These are phyloP conservation scores for Mimumesa dahlbomi DNA, from an alignment of 2,888 invertebrate genomes.

Conservation along the genomic window DNA sequence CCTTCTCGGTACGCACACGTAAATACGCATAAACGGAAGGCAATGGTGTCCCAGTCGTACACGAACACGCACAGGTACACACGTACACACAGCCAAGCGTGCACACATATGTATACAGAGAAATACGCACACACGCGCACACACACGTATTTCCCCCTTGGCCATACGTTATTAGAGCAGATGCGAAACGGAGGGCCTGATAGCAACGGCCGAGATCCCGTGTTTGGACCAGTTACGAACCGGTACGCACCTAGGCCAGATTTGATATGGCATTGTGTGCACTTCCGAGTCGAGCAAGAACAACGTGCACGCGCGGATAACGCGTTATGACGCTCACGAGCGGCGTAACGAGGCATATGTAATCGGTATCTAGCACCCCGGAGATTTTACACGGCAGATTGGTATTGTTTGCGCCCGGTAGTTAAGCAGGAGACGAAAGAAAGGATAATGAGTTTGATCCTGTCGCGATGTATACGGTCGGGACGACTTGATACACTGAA, in stretches of 20 bases:
- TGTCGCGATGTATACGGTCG: background rate
- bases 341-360: constrained; percentile 34
- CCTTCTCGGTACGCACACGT: constrained; percentile 49
- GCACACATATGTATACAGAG: constrained; percentile 17
- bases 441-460: background rate
- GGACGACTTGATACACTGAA: too few relatives aligned
- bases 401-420: background rate
- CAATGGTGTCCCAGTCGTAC: too few relatives aligned
- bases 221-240: constrained; percentile 50
- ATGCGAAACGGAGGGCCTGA: constrained; percentile 70
- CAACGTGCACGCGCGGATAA: constrained; percentile 35
- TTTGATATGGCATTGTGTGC: constrained; percentile 51
- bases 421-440: background rate
- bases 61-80: too few relatives aligned
- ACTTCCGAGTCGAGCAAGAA: constrained; percentile 47
- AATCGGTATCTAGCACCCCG: constrained; percentile 24
- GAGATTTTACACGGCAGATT: constrained; percentile 18
- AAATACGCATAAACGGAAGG: constrained; percentile 42
- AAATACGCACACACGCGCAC: constrained; percentile 1
- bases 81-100: background rate
- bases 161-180: constrained; percentile 69
- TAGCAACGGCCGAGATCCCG: constrained; percentile 64
- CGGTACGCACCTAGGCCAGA: constrained; percentile 32
- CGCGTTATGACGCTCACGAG: constrained; percentile 12
- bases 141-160: constrained; percentile 18